These are phyloP conservation scores for Euura saliciscinereae DNA, from an alignment of 1,140 invertebrate genomes.

Conservation along the genomic window DNA sequence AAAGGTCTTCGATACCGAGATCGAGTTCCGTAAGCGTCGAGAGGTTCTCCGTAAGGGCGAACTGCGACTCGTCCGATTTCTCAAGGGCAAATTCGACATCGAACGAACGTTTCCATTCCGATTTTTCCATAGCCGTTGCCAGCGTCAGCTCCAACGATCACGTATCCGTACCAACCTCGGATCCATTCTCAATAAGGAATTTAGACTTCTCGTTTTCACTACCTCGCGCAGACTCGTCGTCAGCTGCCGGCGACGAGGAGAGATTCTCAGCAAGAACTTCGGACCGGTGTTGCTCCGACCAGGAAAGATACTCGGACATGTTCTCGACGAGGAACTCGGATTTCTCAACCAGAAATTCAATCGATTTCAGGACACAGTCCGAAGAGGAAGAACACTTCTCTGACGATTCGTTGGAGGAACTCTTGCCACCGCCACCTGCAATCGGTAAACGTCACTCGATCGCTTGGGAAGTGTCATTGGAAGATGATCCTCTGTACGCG, in stretches of 20 bases:
- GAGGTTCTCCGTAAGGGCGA: constrained; percentile 55
- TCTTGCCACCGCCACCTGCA: constrained; percentile 65
- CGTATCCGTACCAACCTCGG: constrained; percentile 51
- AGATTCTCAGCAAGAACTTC: constrained; percentile 48
- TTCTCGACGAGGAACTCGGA: constrained; percentile 56
- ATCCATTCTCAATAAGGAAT: constrained; percentile 54
- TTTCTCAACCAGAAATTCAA: constrained; percentile 54
- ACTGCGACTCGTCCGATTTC: constrained; percentile 56
- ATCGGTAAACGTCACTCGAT: constrained; percentile 77
- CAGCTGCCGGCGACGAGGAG: constrained; percentile 38
- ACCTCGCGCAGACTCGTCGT: constrained; percentile 48
- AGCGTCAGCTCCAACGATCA: constrained; percentile 56
- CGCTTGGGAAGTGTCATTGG: constrained; percentile 82
- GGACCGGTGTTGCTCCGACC: constrained; percentile 48
- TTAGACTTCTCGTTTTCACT: constrained; percentile 52
- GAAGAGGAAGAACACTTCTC: constrained; percentile 79
- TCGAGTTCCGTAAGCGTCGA: constrained; percentile 56
- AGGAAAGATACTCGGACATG: constrained; percentile 48
- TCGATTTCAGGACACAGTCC: constrained; percentile 56
- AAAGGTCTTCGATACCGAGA: constrained; percentile 53
- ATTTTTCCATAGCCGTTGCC: constrained; percentile 56
- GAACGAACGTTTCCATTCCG: constrained; percentile 57
- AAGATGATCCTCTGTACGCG: constrained; percentile 71
- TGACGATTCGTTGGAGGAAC: constrained; percentile 80
- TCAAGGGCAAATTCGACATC: constrained; percentile 55